phyloP scores from a whole-genome alignment of 1,140 invertebrate genomes.

The Apis florea region DNA sequence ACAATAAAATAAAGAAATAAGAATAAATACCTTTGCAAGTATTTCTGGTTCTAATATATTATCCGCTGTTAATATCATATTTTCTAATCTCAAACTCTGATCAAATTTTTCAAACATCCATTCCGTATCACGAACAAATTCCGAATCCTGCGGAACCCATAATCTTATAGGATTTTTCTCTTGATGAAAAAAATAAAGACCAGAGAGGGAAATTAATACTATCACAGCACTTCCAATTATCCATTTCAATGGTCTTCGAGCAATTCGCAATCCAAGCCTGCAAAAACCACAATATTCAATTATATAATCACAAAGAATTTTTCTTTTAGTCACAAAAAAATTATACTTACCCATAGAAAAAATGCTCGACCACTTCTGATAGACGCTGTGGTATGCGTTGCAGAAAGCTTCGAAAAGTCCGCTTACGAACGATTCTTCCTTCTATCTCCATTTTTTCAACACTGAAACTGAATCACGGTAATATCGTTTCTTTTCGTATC shows the following conservation, averaged over 20 bases:
- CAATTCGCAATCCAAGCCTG: constrained; percentile 74
- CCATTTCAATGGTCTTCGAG: constrained; percentile 71
- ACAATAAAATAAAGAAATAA: neutral
- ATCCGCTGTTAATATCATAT: constrained; percentile 83
- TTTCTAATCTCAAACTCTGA: constrained; percentile 83
- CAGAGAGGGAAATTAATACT: constrained; percentile 73
- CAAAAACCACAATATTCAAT: neutral
- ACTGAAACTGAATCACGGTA: constrained; percentile 24
- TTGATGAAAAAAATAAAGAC: constrained; percentile 73
- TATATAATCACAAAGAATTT: neutral
- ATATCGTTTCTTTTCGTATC: neutral
- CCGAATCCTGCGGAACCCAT: constrained; percentile 86
- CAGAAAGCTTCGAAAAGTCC: constrained; percentile 39
- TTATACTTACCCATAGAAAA: constrained; percentile 73
- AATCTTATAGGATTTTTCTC: constrained; percentile 86
- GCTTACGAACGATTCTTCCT: constrained; percentile 37
- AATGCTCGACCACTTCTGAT: constrained; percentile 68
- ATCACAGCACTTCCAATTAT: constrained; percentile 71
- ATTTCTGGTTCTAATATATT: constrained; percentile 84
- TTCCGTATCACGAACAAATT: constrained; percentile 85
- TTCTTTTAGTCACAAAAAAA: neutral
- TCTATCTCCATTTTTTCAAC: constrained; percentile 62
- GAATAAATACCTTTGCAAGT: constrained; percentile 74
- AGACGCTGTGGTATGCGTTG: constrained; percentile 67
- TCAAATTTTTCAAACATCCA: constrained; percentile 87